Conservation (phyloP, 2,888 invertebrate species). For the Orgyia antiqua region DNA sequence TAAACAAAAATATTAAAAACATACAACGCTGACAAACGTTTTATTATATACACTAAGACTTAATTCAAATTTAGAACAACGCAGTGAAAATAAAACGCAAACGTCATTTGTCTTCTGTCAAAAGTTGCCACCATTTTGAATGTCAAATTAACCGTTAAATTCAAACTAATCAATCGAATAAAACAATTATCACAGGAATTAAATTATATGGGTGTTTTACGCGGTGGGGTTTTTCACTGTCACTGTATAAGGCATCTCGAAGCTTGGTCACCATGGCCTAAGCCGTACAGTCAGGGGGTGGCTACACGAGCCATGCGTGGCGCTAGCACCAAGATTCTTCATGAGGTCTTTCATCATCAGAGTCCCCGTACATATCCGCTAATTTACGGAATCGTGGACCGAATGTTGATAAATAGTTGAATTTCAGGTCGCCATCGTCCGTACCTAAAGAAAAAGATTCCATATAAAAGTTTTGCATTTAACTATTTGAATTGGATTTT, state of each 20-base stretch:
- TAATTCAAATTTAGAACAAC: not conserved
- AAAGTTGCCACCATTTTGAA: slow-evolving; percentile 5
- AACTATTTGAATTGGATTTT: too few species aligned
- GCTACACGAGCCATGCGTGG: slow-evolving; percentile 72
- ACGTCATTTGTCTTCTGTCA: slow-evolving; percentile 5
- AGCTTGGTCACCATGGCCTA: slow-evolving; percentile 29
- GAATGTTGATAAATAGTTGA: slow-evolving; percentile 95
- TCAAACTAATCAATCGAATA: slow-evolving; percentile 12
- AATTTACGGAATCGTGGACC: slow-evolving; percentile 97
- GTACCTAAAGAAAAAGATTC: slow-evolving; percentile 78
- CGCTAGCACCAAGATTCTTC: slow-evolving; percentile 92
- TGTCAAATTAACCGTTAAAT: slow-evolving; percentile 9
- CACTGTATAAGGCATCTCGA: slow-evolving; percentile 48
- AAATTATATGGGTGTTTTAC: slow-evolving; percentile 6
- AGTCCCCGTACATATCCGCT: slow-evolving; percentile 97
- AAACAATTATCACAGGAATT: slow-evolving; percentile 39
- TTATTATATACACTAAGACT: slow-evolving; percentile 1
- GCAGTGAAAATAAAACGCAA: slow-evolving; percentile 4
- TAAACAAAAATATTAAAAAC: not conserved
- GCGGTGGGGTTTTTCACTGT: slow-evolving; percentile 37
- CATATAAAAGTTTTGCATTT: too few species aligned
- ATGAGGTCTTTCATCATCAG: slow-evolving; percentile 88
- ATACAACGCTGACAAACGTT: not conserved
- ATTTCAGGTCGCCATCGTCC: slow-evolving; percentile 94
- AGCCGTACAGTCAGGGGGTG: slow-evolving; percentile 29